A percentile compares a stretch with the other conserved stretches of the same genome.
Conservation (phyloP, 2,888 invertebrate genomes). For the Drosophila mayaguana region DNA sequence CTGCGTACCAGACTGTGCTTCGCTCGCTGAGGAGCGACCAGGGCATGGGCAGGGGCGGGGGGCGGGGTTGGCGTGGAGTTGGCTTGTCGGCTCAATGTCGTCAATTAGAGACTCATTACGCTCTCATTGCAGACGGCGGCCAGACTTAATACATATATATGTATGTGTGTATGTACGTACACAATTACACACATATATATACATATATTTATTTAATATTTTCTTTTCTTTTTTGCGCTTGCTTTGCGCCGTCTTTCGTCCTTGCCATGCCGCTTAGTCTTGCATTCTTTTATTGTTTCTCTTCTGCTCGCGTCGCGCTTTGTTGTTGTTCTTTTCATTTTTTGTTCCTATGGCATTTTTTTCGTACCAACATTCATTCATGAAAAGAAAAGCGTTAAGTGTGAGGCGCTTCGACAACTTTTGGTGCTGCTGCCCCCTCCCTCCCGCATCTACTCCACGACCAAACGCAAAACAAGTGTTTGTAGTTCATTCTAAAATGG, state of each 20-base stretch:
- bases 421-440: constrained; percentile 57
- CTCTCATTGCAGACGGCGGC: constrained; percentile 81
- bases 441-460: neutral
- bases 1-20: constrained; percentile 19
- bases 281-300: constrained; percentile 78
- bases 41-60: neutral
- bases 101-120: constrained; percentile 84
- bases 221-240: constrained; percentile 22
- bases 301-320: constrained; percentile 41
- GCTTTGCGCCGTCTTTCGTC: constrained; percentile 52
- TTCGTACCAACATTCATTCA: constrained; percentile 70
- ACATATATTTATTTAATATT: constrained; percentile 10
- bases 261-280: constrained; percentile 48
- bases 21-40: neutral
- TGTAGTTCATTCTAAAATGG: constrained; percentile 46
- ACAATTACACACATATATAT: constrained; percentile 5
- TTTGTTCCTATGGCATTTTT: constrained; percentile 17
- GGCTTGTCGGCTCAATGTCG: constrained; percentile 68
- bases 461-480: constrained; percentile 23
- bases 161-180: neutral
- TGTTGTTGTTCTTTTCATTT: constrained; percentile 34
- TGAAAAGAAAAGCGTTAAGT: constrained; percentile 66
- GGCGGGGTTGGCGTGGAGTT: constrained; percentile 3
- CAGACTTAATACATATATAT: constrained; percentile 71
- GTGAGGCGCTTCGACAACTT: constrained; percentile 74